Percentiles rank a stretch among this genome's conserved stretches.
Evolutionary conservation across 2,113 vertebrate genomes (phyloP).

Genomic region (Xyliphius kryptos): DNA sequence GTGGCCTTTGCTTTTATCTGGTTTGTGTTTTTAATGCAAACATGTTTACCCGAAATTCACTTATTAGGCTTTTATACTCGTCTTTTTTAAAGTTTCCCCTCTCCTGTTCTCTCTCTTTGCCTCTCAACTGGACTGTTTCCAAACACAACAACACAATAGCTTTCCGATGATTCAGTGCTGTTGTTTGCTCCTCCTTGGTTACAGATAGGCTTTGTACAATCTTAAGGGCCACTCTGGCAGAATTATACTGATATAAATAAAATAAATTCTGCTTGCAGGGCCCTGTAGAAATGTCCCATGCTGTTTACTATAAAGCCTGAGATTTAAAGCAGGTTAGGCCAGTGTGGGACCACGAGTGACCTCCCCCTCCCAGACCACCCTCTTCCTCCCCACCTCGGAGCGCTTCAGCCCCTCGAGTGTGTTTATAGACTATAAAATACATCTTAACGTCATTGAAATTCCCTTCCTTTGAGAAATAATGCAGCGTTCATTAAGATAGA

Average conservation of each 20-base stretch:
- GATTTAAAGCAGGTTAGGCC: conserved; percentile 65
- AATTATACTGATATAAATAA: conserved; percentile 60
- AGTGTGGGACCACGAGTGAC: conserved; percentile 43
- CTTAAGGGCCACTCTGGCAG: conserved; percentile 52
- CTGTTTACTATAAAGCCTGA: conserved; percentile 69
- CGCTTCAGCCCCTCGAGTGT: conserved; percentile 42
- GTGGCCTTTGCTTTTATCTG: conserved; percentile 23
- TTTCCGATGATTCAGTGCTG: conserved; percentile 65
- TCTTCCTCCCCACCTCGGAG: conserved; percentile 10
- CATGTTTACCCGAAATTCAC: conserved; percentile 26
- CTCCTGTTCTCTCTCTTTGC: conserved; percentile 13
- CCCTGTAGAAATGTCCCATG: conserved; percentile 58
- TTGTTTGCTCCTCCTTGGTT: conserved; percentile 68
- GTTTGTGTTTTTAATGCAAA: conserved; percentile 8
- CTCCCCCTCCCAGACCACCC: neutral
- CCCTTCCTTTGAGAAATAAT: conserved; percentile 48
- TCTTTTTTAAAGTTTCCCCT: conserved; percentile 9
- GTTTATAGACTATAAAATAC: conserved; percentile 51
- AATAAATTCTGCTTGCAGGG: conserved; percentile 57
- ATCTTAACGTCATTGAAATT: conserved; percentile 41
- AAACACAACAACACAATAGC: conserved; percentile 67
- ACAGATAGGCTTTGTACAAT: conserved; percentile 60
- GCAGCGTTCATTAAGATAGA: conserved; percentile 43
- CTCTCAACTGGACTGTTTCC: conserved; percentile 51
- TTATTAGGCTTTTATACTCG: conserved; percentile 13